Conservation (phyloP, 2,888 invertebrate species). For the Macaria notata region DNA sequence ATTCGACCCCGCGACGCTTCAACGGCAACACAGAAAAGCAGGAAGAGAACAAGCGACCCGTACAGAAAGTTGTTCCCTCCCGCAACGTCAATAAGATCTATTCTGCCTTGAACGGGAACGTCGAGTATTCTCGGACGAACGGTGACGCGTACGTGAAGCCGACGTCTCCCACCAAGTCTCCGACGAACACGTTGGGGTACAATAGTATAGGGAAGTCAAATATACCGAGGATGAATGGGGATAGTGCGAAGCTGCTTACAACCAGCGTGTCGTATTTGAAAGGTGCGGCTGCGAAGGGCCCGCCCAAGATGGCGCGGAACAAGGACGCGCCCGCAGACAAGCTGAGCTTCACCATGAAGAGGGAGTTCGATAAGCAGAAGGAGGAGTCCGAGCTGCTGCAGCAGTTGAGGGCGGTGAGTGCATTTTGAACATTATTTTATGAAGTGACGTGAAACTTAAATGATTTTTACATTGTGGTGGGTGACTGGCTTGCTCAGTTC, state of each 20-base stretch:
- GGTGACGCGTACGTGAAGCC: conserved; percentile 84
- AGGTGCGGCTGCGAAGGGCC: conserved; percentile 74
- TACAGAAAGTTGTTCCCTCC: conserved; percentile 91
- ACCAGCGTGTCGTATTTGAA: conserved; percentile 83
- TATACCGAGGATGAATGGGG: conserved; percentile 66
- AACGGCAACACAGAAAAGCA: conserved; percentile 64
- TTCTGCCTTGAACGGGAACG: conserved; percentile 74
- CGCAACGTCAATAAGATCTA: conserved; percentile 83
- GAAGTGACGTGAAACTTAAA: no score
- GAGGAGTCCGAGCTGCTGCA: conserved; percentile 94
- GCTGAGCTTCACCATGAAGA: conserved; percentile 94
- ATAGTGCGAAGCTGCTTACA: conserved; percentile 78
- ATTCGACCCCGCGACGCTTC: conserved; percentile 76
- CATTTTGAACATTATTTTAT: no score
- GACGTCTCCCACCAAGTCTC: conserved; percentile 84
- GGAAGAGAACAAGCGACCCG: conserved; percentile 84
- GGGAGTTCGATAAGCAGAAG: conserved; percentile 94
- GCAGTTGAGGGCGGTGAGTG: conserved; percentile 90
- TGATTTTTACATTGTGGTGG: no score
- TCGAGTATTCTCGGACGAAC: conserved; percentile 61
- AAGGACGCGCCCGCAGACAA: conserved; percentile 87
- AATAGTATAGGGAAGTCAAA: conserved; percentile 73
- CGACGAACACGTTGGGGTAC: conserved; percentile 83
- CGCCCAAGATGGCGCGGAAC: conserved; percentile 86
- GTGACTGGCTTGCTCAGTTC: no score